Evolutionary conservation across 2,797 vertebrate species (phyloP).

Genomic region (Neostethus bicornis): DNA sequence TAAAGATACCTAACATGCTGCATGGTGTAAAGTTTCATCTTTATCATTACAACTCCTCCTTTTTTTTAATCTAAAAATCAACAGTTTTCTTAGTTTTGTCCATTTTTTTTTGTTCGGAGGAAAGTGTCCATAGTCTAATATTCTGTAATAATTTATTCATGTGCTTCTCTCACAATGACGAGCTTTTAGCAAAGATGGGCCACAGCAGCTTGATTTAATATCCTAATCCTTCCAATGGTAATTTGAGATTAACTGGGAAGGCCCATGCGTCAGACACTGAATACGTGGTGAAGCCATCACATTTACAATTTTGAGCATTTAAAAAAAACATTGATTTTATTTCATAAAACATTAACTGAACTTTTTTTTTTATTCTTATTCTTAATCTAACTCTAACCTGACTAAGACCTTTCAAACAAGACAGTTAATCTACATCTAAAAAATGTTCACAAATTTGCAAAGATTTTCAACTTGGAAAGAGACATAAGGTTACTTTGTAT

Average conservation of each 20-base stretch:
- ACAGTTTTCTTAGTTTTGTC: constrained; percentile 9
- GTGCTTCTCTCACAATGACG: constrained; percentile 34
- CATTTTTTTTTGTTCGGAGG: constrained; percentile 17
- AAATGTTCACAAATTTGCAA: neutral
- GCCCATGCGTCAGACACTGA: constrained; percentile 16
- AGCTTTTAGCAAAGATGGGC: constrained; percentile 56
- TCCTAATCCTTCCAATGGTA: constrained; percentile 60
- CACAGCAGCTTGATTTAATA: constrained; percentile 53
- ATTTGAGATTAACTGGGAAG: constrained; percentile 61
- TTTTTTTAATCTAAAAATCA: constrained; percentile 32
- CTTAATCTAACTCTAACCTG: neutral
- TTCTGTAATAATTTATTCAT: constrained; percentile 53
- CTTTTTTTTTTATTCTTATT: neutral
- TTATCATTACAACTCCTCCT: constrained; percentile 23
- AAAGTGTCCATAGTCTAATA: constrained; percentile 48
- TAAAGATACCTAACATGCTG: constrained; percentile 45
- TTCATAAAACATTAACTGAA: neutral
- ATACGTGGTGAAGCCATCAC: constrained; percentile 22
- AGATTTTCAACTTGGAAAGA: neutral
- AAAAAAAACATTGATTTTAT: neutral
- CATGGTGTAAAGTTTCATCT: constrained; percentile 23
- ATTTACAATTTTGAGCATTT: neutral
- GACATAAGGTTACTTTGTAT: neutral
- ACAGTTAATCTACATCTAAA: neutral
- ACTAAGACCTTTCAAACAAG: neutral